Evolutionary conservation across 2,888 invertebrate species (phyloP), one percentile per base, ranked within the genome.

Genomic region (Phyllotreta striolata): DNA sequence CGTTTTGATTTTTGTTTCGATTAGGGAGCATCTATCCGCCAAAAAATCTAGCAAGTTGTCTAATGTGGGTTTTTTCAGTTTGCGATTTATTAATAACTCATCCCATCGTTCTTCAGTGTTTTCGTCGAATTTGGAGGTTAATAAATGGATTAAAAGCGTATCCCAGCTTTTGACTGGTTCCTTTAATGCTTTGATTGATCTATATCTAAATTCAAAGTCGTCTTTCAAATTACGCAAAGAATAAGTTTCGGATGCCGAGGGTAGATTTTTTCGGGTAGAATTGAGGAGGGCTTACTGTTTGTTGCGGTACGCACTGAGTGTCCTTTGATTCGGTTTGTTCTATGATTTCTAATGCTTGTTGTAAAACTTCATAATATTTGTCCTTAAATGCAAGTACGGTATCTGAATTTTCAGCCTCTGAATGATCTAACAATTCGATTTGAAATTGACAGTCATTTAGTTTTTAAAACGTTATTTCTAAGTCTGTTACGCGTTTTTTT

Each of bases 131-230:
- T 41, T 41, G 5, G 41, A 41, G 3, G 41, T 41, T 41, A 41
- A 41, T 41, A 41, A 3, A 10, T 41, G 41, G 2, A 41, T 41
- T 41, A 41, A 41, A 41, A 41, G 41, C 41, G 41, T 41, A 41
- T 41, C 41, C 41, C 41, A 41, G 41, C 41, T 41, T 49, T 49
- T 9, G 10, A 49, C 49, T 34, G 49, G 49, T 49, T 49, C 49
- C 7, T 24, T 24, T 49, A 49, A 49, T 3, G 14, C 49, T 24
- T 49, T 35, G 49, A 49, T 49, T 49, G 35, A 10, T 13, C 46
- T 46, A 12, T 3, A 46, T 46, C 46, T 13, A 13, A 46, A 46
- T 13, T 46, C 14, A 46, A 46, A 46, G n/a, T 46, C 46, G 24
- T 46, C 12, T 24, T 46, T 46, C 24, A 46, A 8, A 24, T 46